Base-by-base conservation (phyloP, 2,797 vertebrate genomes). In the Enteromius mattozi region DNA sequence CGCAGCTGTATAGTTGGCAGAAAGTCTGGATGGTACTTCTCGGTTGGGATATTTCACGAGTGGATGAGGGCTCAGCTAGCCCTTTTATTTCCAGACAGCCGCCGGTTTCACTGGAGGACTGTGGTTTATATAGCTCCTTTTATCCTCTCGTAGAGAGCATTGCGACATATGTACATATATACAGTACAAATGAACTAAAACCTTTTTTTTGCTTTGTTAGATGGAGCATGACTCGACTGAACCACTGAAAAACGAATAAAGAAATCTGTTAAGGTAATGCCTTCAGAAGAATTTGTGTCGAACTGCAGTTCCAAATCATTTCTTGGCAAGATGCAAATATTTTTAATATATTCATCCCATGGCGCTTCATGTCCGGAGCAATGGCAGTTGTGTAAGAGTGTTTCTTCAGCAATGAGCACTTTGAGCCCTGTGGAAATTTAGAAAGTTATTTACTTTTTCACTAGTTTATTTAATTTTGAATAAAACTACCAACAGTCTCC, bases 101-200 rank as follows among this genome's bases (percentile, higher is more conserved):
- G 6, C 12, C 66, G 74, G 94, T 94, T 92, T 90, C 93, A 94
- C 91, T 92, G 89, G 88, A 59, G 81, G 56, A 87, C 89, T 85
- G 90, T 90, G 86, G 92, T 91, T 91, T 91, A 92, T 93, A 93
- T 92, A 91, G 79, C 88, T 78, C 56, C 90, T 90, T 94, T 93
- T 94, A 93, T 91, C 87, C 91, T 92, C 89, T 91, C 65, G 51
- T 81, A 87, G 72, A 80, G 59, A 65, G 56, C 40, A 70, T 89
- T 92, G 92, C 92, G 92, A 91, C 92, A 90, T 92, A 94, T 91
- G 21, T 88, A 82, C 42, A 13, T 49, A 74, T 47, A 81, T 71
- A 19, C 8, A 54, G 72, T 56, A 37, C 54, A 56, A 56, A 56
- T 76, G 10, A 61, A 14, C 30, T 37, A 45, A 30, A 3, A 2